A percentile compares a stretch with the other conserved stretches of the same genome.
Conservation (phyloP, 1,140 invertebrate genomes). For the Lepidostoma basale region DNA sequence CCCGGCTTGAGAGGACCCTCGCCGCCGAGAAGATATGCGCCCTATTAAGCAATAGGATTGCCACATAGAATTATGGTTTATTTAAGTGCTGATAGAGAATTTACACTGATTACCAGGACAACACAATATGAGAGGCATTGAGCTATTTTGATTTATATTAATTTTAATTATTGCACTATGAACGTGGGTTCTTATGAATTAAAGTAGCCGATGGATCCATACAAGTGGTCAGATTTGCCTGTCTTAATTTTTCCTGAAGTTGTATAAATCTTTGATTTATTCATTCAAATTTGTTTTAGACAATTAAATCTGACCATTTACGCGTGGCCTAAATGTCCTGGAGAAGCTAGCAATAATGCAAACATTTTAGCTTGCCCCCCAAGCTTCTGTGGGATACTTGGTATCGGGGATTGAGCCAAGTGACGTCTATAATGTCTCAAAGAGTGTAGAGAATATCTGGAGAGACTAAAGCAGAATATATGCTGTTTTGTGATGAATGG, state of each 20-base stretch:
- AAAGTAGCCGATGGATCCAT: no score
- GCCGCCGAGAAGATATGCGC: constrained; percentile 79
- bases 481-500: constrained; percentile 16
- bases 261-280: no score
- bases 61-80: constrained; percentile 22
- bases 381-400: no score
- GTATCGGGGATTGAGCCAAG: no score
- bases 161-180: background rate
- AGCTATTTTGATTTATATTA: background rate
- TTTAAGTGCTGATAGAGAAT: constrained; percentile 15
- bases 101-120: constrained; percentile 3
- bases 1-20: constrained; percentile 75
- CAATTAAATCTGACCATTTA: no score
- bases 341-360: no score
- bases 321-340: no score
- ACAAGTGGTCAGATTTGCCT: no score
- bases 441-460: constrained; percentile 1
- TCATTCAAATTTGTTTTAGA: no score
- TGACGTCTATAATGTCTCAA: constrained; percentile 21
- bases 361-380: no score
- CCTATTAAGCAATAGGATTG: constrained; percentile 66
- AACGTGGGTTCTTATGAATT: no score
- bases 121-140: constrained; percentile 22
- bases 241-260: no score
- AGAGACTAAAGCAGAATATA: background rate